Base-by-base conservation (phyloP, 2,888 invertebrate genomes). In the Argyresthia albistria region DNA sequence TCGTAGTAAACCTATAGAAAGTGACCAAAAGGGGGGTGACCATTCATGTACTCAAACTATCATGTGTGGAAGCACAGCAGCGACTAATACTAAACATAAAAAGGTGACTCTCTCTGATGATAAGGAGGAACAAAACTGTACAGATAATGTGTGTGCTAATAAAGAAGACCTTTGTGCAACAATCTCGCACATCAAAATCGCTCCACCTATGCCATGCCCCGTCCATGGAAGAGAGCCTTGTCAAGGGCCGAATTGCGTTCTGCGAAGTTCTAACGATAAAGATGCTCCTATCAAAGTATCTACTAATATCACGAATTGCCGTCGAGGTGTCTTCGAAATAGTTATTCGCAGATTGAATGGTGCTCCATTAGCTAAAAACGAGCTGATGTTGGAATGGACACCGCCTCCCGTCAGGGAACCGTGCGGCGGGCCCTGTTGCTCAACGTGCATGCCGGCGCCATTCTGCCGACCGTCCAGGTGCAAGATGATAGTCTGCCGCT, bases 381-480 rank as follows among this genome's bases (percentile, higher is more conserved):
- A 87, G 59, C 59, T 87, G 43, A 81, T 86, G 78, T 60, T 87
- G 43, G 86, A 87, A 63, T 87, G 86, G 86, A 80, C 79, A 7
- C 86, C 84, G 1, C 86, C 86, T 8, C 43, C 47, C 1, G 14
- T 10, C 35, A 12, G 35, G 11, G 14, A 15, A 8, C 15, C 43
- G 4, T n/a, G 36, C 11, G 10, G 37, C 16, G 10, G 11, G 15
- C 16, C 42, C 11, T 8, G 16, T 10, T 15, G 14, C 11, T 4
- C 16, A 3, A 1, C 10, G 25, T 25, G 25, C 25, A n/a, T n/a
- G 49, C 16, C 35, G 7, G 10, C 9, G 12, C 15, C 39, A 2
- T 14, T 15, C 12, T 37, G 37, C 16, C 12, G 36, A 16, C 45
- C 51, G 16, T 35, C 46, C n/a, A 46, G 25, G 8, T 46, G 46